Evolutionary conservation across 1,140 invertebrate genomes (phyloP).

Genomic region (Penaeus japonicus): DNA sequence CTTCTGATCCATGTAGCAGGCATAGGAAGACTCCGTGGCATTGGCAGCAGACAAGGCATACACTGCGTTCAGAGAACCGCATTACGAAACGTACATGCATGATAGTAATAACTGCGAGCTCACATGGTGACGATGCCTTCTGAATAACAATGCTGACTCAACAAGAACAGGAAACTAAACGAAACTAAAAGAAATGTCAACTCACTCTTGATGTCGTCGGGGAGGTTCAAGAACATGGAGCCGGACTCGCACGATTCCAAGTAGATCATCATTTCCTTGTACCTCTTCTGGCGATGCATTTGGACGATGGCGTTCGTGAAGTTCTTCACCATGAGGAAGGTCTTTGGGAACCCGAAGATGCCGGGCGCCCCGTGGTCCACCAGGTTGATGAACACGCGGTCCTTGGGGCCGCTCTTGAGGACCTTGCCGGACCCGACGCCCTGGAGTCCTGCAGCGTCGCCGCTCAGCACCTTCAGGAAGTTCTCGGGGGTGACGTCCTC

Average conservation of each 20-base stretch:
- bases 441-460: slow-evolving; percentile 63
- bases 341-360: slow-evolving; percentile 69
- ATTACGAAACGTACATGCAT: neutral
- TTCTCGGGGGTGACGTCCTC: slow-evolving; percentile 68
- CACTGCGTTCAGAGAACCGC: slow-evolving; percentile 64
- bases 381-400: slow-evolving; percentile 74
- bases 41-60: slow-evolving; percentile 74
- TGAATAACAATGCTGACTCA: no score
- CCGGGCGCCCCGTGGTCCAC: slow-evolving; percentile 73
- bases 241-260: slow-evolving; percentile 75
- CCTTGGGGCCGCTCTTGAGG: slow-evolving; percentile 70
- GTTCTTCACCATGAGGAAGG: slow-evolving; percentile 61
- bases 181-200: neutral
- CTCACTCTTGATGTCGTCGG: neutral
- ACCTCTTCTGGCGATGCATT: slow-evolving; percentile 68
- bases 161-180: no score
- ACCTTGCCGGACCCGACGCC: slow-evolving; percentile 68
- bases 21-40: slow-evolving; percentile 70
- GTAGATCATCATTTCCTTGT: slow-evolving; percentile 72
- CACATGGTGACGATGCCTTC: no score
- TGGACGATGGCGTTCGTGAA: slow-evolving; percentile 62
- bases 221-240: slow-evolving; percentile 73
- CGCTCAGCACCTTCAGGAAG: slow-evolving; percentile 70
- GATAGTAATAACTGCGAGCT: no score
- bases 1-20: slow-evolving; percentile 69